Base-by-base conservation (phyloP, 2,113 vertebrate species). In the Bombycilla garrulus region DNA sequence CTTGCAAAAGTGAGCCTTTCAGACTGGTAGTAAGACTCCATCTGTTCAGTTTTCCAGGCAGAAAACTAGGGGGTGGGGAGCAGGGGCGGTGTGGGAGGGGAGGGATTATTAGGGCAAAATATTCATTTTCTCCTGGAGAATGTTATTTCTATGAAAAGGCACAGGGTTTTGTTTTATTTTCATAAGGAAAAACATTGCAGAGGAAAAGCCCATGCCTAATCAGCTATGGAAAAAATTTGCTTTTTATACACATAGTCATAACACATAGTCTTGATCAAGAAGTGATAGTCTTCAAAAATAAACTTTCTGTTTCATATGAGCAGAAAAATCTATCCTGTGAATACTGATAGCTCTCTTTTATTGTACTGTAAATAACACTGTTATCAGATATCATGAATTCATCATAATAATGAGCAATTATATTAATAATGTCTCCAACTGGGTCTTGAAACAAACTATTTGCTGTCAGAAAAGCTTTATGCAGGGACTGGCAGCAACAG, bases 21-120 rank as follows among this genome's bases (percentile, higher is more conserved):
- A 77, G 58, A 50, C 67, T 90, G 61, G 61, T 51, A 60, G 29
- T 23, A 22, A 36, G 51, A 78, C 73, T 66, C 78, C 22, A 71
- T 60, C 84, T 84, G 64, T 73, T 92, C 60, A 11, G 38, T 45
- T 70, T 83, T 92, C 29, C 54, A 50, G 35, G 7, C 26, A 74
- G 56, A 45, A 92, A 78, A 61, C 12, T 28, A 10, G 3, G 25
- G 33, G 29, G 6, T 28, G 5, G 24, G 26, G 8, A 44, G 23
- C 12, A 3, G 28, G 25, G 24, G 3, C 11, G 29, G 1, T 1
- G 3, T 26, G 17, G 22, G 74, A 12, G 11, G 26, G n/a, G 24
- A 42, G 48, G 13, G 17, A n/a, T 26, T 16, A 2, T 6, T 17
- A 56, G n/a, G 47, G 38, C 2, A 88, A 87, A 66, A 62, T 50